Evolutionary conservation across 2,113 vertebrate genomes (phyloP).

Genomic region (Bos taurus): DNA sequence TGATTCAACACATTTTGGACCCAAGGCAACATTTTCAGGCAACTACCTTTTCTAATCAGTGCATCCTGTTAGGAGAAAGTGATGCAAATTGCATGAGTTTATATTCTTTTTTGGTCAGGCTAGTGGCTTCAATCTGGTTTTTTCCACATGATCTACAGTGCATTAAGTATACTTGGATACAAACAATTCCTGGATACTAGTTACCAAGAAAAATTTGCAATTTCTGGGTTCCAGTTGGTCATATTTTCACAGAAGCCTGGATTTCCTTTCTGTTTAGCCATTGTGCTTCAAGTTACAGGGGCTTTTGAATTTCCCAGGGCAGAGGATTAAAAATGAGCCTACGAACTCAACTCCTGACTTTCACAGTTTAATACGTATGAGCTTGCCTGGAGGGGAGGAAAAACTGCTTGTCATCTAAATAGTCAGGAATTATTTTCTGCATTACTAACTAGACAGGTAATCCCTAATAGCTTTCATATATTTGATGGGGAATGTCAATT

Average conservation of each 20-base stretch:
- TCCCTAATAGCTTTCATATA: neutral
- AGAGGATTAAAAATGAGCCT: conserved; percentile 28
- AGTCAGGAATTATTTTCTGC: conserved; percentile 47
- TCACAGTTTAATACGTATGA: conserved; percentile 20
- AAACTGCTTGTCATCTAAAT: neutral
- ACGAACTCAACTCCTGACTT: conserved; percentile 26
- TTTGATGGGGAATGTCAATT: conserved; percentile 10
- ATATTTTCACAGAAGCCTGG: neutral
- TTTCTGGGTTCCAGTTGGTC: neutral
- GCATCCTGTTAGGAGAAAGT: neutral
- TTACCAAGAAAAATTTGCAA: neutral
- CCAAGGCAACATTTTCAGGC: conserved; percentile 33
- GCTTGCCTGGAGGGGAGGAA: neutral
- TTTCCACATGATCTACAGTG: neutral
- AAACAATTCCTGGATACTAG: neutral
- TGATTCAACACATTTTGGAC: conserved; percentile 30
- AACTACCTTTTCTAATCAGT: conserved; percentile 30
- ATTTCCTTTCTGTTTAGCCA: neutral
- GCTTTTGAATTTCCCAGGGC: neutral
- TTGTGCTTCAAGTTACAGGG: neutral
- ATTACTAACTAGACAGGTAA: conserved; percentile 26
- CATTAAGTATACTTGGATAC: neutral
- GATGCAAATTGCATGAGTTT: neutral
- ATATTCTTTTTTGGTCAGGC: neutral
- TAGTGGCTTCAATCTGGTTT: conserved; percentile 33